Percentiles rank a stretch among this genome's conserved stretches.
These are phyloP conservation scores for Julus scandinavius DNA, from an alignment of 2,888 invertebrate genomes.

Conservation along the genomic window DNA sequence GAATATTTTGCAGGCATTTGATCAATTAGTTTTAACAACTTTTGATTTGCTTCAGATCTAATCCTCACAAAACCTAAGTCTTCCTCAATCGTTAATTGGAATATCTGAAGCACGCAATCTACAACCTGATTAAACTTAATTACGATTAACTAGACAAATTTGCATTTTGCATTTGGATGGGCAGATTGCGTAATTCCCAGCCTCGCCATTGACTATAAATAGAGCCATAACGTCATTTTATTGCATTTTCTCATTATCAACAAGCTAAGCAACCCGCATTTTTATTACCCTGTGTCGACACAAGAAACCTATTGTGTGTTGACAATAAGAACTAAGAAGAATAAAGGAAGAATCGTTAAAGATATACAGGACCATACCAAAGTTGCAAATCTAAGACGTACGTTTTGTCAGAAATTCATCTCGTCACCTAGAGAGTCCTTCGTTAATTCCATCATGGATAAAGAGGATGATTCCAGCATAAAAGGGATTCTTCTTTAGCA, in stretches of 20 bases:
- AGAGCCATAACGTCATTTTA: conserved; percentile 24
- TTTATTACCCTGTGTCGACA: background rate
- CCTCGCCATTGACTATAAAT: conserved; percentile 31
- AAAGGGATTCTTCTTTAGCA: too few species aligned
- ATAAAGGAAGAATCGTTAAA: conserved; percentile 35
- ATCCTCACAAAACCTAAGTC: background rate
- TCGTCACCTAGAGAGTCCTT: background rate
- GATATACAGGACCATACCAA: background rate
- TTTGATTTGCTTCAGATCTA: conserved; percentile 23
- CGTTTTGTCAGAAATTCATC: background rate
- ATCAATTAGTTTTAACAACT: conserved; percentile 36
- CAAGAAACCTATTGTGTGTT: conserved; percentile 38
- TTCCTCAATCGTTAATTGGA: background rate
- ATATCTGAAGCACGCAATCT: background rate
- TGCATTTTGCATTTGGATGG: background rate
- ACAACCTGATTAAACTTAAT: conserved; percentile 17
- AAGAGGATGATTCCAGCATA: too few species aligned
- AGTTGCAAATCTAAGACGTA: background rate
- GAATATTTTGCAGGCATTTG: conserved; percentile 3
- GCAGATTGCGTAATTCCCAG: background rate
- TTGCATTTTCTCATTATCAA: conserved; percentile 36
- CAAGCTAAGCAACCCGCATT: conserved; percentile 22
- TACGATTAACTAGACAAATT: conserved; percentile 31
- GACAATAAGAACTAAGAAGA: conserved; percentile 31
- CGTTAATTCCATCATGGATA: background rate